A percentile compares a stretch with the other conserved stretches of the same genome.
Evolutionary conservation across 1,140 invertebrate genomes (phyloP).

Genomic region (Leptopilina boulardi): DNA sequence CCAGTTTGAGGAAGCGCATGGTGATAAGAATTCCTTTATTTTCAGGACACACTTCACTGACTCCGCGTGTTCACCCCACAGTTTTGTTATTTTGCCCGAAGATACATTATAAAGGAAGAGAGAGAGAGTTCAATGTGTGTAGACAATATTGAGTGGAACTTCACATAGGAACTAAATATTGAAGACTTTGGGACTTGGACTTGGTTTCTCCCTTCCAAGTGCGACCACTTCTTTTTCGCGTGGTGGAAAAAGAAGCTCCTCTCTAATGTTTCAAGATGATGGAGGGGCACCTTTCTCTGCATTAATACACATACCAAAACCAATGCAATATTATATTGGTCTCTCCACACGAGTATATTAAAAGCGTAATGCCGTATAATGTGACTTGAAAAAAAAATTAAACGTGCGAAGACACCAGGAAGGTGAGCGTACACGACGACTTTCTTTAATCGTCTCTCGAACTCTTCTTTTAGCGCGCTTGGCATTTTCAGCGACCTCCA

Average conservation of each 20-base stretch:
- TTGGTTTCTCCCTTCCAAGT: slow-evolving; percentile 65
- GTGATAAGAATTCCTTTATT: slow-evolving; percentile 41
- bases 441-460: slow-evolving; percentile 58
- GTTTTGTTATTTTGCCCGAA: slow-evolving; percentile 56
- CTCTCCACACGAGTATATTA: slow-evolving; percentile 34
- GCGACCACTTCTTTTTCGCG: slow-evolving; percentile 66
- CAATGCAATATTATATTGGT: slow-evolving; percentile 35
- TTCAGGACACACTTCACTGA: slow-evolving; percentile 56
- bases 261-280: slow-evolving; percentile 69
- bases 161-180: slow-evolving; percentile 67
- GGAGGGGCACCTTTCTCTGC: slow-evolving; percentile 72
- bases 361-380: slow-evolving; percentile 8
- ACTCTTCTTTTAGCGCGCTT: slow-evolving; percentile 53
- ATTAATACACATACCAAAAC: slow-evolving; percentile 38
- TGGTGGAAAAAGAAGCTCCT: slow-evolving; percentile 68
- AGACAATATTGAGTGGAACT: slow-evolving; percentile 58
- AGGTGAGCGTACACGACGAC: slow-evolving; percentile 56
- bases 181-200: slow-evolving; percentile 66
- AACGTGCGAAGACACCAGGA: slow-evolving; percentile 49
- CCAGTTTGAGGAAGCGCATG: slow-evolving; percentile 64
- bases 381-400: slow-evolving; percentile 32
- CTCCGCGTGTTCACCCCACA: slow-evolving; percentile 49
- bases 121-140: too few relatives aligned
- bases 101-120: slow-evolving; percentile 64
- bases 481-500: slow-evolving; percentile 64